These are phyloP conservation scores for Pantherophis alleghaniensis DNA, from an alignment of 2,797 vertebrate genomes.

Conservation along the genomic window DNA sequence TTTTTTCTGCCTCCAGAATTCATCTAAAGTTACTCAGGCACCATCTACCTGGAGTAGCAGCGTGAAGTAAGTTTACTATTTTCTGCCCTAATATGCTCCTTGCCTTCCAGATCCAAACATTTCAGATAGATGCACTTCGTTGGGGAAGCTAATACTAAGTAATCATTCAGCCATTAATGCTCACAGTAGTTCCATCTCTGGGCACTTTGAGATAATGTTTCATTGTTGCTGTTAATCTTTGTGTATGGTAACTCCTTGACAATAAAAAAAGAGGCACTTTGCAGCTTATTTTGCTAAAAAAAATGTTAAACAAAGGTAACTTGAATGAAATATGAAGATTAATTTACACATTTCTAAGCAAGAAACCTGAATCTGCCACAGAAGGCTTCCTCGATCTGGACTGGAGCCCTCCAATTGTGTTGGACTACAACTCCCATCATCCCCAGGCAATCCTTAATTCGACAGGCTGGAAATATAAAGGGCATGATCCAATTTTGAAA, in stretches of 20 bases:
- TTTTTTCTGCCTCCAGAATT: slow-evolving; percentile 77
- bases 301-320: background rate
- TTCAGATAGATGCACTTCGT: background rate
- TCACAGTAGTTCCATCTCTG: background rate
- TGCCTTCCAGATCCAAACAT: background rate
- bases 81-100: background rate
- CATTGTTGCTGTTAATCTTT: background rate
- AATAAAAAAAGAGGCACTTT: background rate
- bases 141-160: background rate
- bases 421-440: background rate
- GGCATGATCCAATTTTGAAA: background rate
- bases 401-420: background rate
- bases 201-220: background rate
- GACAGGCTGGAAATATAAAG: background rate
- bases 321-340: background rate
- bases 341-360: background rate
- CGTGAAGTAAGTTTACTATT: slow-evolving; percentile 83
- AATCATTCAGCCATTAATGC: background rate
- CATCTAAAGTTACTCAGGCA: slow-evolving; percentile 86
- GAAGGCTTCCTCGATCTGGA: background rate
- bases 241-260: no score
- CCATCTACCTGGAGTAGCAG: slow-evolving; percentile 81
- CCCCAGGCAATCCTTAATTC: background rate
- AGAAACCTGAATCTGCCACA: background rate
- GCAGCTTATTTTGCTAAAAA: background rate